Evolutionary conservation across 1,140 invertebrate species (phyloP), one percentile per base, ranked within the genome.

Genomic region (Eciton burchellii): DNA sequence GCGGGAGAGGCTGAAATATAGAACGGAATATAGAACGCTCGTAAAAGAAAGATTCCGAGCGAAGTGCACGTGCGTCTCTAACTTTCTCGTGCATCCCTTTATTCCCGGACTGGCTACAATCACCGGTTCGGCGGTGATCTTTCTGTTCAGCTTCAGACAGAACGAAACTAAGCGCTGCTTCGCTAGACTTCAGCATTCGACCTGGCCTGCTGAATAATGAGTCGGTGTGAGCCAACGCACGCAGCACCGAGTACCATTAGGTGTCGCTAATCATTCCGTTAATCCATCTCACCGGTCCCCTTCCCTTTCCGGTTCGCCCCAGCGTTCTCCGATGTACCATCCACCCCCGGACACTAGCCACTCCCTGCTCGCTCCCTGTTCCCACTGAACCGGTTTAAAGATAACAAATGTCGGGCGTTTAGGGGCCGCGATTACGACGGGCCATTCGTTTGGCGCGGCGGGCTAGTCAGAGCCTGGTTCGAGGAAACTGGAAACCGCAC

Each of bases 331-430:
- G 24, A 24, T 60, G 26, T 56, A 21, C 60, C 45, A 54, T 79
- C n/a, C 56, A 19, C 21, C 41, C 35, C n/a, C 63, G 29, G 54
- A 26, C 35, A 21, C 63, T 47, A 21, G 41, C 57, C 21, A n/a
- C 52, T 19, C 43, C 57, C 52, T 21, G 14, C 47, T 45, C 47
- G 45, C 35, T 16, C 47, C 59, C 49, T n/a, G 12, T 74, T 73
- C 70, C 52, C 49, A 65, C 59, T 24, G 2, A 66, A 45, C 57
- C 65, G 85, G 82, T 92, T 91, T 89, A 87, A 91, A 90, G 88
- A 91, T 91, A 91, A 91, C 88, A 92, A 92, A 91, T 91, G 90
- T 81, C 68, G 86, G 83, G 60, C 79, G 87, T 87, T 92, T 88
- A 88, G 88, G 84, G 76, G 68, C 77, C 54, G 82, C 76, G 85